These are phyloP conservation scores for Smittia aterrima DNA, from an alignment of 2,888 invertebrate genomes.

Conservation along the genomic window DNA sequence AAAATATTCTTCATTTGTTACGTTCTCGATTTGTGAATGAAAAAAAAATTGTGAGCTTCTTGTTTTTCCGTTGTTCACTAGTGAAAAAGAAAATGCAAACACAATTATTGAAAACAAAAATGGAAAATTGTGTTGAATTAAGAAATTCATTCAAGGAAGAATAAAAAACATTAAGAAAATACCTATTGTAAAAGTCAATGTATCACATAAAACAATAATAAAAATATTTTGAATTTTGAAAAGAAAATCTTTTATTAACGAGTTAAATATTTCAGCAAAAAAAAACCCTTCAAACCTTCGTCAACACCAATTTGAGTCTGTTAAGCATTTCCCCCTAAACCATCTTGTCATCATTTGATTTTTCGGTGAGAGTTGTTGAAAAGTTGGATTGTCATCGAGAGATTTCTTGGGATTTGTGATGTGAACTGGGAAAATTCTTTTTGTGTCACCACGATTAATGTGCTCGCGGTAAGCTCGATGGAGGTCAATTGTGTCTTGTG, in stretches of 20 bases:
- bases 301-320: slow-evolving; percentile 77
- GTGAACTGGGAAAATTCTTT: slow-evolving; percentile 75
- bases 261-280: too few species aligned
- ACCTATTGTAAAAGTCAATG: slow-evolving; percentile 33
- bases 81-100: slow-evolving; percentile 16
- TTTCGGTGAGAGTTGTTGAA: slow-evolving; percentile 60
- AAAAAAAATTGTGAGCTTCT: slow-evolving; percentile 33
- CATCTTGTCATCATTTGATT: slow-evolving; percentile 78
- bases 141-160: not conserved
- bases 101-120: not conserved
- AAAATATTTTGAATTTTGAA: slow-evolving; percentile 39
- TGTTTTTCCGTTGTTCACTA: slow-evolving; percentile 33
- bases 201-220: slow-evolving; percentile 30
- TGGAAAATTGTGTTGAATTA: not conserved
- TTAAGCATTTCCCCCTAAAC: slow-evolving; percentile 86
- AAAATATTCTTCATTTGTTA: not conserved
- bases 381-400: slow-evolving; percentile 50
- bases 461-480: slow-evolving; percentile 76
- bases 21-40: not conserved
- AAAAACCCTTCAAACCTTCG: too few species aligned
- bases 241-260: not conserved
- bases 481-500: slow-evolving; percentile 60
- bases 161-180: slow-evolving; percentile 1
- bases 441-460: slow-evolving; percentile 73
- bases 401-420: slow-evolving; percentile 53